Conservation (phyloP, 1,140 invertebrate species). For the Drosophila insularis region DNA sequence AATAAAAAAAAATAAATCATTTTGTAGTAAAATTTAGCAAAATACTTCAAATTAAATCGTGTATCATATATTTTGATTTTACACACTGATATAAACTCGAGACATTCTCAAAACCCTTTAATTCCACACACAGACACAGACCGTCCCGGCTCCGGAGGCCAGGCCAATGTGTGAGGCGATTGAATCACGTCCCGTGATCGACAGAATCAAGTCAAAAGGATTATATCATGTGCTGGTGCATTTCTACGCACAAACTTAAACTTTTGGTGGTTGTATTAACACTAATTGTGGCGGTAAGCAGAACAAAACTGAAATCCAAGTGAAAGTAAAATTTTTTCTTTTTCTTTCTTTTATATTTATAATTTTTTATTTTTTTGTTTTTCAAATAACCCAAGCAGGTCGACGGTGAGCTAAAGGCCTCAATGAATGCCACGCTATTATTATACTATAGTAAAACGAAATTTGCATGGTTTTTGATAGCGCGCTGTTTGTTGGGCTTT, state of each 20-base stretch:
- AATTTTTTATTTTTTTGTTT: not conserved
- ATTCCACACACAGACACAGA: not conserved
- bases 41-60: not conserved
- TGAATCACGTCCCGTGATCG: not conserved
- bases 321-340: not conserved
- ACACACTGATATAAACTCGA: no score
- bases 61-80: not conserved
- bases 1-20: not conserved
- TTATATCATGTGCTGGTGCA: constrained; percentile 18
- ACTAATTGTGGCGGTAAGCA: constrained; percentile 16
- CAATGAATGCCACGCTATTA: constrained; percentile 19
- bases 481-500: not conserved
- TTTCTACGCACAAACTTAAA: constrained; percentile 26
- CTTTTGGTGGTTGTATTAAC: constrained; percentile 21
- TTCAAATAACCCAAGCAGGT: constrained; percentile 1
- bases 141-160: not conserved
- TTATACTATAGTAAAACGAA: constrained; percentile 11
- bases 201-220: not conserved
- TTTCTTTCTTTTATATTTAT: no score
- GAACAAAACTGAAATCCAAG: not conserved
- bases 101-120: not conserved
- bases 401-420: constrained; percentile 20
- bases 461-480: constrained; percentile 1
- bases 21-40: not conserved
- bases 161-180: not conserved